These are phyloP conservation scores for Pterocles orientalis DNA, from an alignment of 2,113 vertebrate species.

Conservation along the genomic window DNA sequence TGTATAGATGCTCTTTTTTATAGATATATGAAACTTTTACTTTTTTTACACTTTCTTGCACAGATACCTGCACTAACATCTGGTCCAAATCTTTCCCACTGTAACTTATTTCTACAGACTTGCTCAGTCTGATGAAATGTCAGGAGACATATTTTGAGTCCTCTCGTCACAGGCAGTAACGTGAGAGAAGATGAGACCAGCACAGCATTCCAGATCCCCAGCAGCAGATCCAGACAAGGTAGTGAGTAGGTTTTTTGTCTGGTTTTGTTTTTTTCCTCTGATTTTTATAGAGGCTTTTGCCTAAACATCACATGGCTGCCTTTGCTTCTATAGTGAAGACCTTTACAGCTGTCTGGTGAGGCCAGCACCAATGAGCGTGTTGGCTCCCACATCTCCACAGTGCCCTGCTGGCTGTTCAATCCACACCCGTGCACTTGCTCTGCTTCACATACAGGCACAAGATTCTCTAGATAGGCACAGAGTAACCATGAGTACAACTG, in stretches of 20 bases:
- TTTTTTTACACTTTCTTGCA: not conserved
- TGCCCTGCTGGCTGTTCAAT: not conserved
- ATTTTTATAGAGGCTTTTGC: not conserved
- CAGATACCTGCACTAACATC: not conserved
- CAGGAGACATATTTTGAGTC: not conserved
- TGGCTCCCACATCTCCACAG: not conserved
- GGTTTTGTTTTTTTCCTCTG: rapidly evolving
- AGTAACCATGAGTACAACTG: rapidly evolving
- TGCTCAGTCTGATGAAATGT: not conserved
- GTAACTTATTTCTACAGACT: not conserved
- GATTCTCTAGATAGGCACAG: not conserved
- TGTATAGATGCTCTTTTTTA: not conserved
- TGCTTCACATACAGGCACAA: not conserved
- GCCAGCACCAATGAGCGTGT: not conserved
- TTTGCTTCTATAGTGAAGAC: not conserved
- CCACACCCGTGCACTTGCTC: rapidly evolving
- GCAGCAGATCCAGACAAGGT: not conserved
- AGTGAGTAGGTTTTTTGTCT: rapidly evolving
- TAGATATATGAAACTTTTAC: not conserved
- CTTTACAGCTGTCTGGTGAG: not conserved
- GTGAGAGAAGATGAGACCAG: not conserved
- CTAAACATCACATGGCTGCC: not conserved
- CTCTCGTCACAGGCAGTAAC: not conserved
- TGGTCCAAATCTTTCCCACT: not conserved
- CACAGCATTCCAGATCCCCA: not conserved